A percentile compares a stretch with the other conserved stretches of the same genome.
phyloP scores from a whole-genome alignment of 2,113 vertebrate genomes.

The Gavialis gangeticus region DNA sequence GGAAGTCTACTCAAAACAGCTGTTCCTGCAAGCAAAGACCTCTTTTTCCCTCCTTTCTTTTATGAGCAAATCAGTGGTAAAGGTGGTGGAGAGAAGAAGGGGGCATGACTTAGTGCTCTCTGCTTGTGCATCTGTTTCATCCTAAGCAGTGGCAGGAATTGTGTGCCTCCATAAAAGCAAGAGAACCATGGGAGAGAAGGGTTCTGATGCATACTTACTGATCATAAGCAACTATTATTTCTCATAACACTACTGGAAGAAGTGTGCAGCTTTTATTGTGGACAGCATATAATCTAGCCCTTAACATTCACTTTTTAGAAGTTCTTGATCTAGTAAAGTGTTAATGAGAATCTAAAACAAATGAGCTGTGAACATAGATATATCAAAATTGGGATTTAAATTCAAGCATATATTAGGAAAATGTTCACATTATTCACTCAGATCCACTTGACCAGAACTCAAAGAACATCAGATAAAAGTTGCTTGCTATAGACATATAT shows the following conservation, averaged over 20 bases:
- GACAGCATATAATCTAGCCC: not conserved
- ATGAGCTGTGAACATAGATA: not conserved
- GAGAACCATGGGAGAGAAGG: not conserved
- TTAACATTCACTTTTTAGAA: not conserved
- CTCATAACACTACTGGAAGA: not conserved
- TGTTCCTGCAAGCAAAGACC: not conserved
- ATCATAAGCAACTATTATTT: not conserved
- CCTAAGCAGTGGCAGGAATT: not conserved
- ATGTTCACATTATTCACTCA: not conserved
- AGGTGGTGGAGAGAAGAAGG: not conserved
- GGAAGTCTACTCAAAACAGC: not conserved
- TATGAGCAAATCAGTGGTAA: not conserved
- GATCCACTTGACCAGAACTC: not conserved
- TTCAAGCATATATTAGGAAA: not conserved
- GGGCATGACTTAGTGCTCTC: not conserved
- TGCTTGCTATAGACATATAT: not conserved
- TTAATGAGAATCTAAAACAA: not conserved
- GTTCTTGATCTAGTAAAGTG: accelerated
- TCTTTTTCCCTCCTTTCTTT: not conserved
- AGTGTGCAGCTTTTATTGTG: not conserved
- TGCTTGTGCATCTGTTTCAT: not conserved
- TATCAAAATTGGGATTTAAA: not conserved
- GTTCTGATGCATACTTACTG: not conserved
- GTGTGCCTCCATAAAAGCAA: not conserved
- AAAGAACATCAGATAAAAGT: not conserved